A percentile compares a stretch with the other conserved stretches of the same genome.
These are phyloP conservation scores for Apodemia mormo DNA, from an alignment of 2,888 invertebrate species.

Conservation along the genomic window DNA sequence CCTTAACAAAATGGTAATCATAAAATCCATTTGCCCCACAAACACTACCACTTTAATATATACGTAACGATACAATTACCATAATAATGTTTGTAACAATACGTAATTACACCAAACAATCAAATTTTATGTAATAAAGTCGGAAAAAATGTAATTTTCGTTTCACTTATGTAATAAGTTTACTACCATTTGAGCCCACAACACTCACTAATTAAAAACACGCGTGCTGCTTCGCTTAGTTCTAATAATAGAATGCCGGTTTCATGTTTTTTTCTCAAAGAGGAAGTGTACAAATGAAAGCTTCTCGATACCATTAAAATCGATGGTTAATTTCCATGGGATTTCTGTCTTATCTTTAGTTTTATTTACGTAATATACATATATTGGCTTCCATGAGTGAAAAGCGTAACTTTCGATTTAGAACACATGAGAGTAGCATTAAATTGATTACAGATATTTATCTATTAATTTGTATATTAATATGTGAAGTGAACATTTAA, in stretches of 20 bases:
- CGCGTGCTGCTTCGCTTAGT: neutral
- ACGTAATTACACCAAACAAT: too few species aligned
- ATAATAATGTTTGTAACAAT: too few species aligned
- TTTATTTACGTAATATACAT: neutral
- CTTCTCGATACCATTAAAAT: neutral
- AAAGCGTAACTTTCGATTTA: neutral
- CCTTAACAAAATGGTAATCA: too few species aligned
- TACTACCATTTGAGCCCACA: neutral
- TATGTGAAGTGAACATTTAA: too few species aligned
- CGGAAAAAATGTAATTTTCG: neutral
- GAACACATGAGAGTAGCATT: neutral
- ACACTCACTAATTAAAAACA: slow-evolving; percentile 2
- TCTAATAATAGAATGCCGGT: slow-evolving; percentile 4
- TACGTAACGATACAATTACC: too few species aligned
- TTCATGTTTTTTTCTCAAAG: neutral
- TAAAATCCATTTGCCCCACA: too few species aligned
- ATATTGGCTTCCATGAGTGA: neutral
- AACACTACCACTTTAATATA: too few species aligned
- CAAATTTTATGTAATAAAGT: slow-evolving; percentile 1
- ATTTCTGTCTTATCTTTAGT: too few species aligned
- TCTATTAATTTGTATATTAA: neutral
- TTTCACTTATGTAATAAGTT: slow-evolving; percentile 3
- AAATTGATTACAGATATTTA: neutral
- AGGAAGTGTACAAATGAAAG: neutral
- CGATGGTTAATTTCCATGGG: neutral